Evolutionary conservation across 1,140 invertebrate genomes (phyloP).

Genomic region (Hylaeus anthracinus): DNA sequence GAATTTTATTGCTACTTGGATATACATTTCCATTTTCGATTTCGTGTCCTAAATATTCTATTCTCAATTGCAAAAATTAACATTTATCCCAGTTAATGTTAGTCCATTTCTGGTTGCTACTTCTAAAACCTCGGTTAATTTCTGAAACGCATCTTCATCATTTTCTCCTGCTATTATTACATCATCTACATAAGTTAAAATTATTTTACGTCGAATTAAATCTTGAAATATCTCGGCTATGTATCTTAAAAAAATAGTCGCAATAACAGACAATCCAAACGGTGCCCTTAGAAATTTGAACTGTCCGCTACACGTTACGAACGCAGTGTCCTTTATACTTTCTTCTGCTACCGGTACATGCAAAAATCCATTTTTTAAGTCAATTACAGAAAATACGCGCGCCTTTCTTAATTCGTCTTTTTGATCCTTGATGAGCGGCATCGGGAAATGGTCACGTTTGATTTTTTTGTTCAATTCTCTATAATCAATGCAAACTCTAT

Average conservation of each 20-base stretch:
- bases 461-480: neutral
- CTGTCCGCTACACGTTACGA: neutral
- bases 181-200: too few species aligned
- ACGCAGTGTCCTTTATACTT: neutral
- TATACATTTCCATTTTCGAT: neutral
- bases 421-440: neutral
- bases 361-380: neutral
- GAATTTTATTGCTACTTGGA: neutral
- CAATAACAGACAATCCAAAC: too few species aligned
- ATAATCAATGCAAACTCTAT: neutral
- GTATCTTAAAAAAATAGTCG: too few species aligned
- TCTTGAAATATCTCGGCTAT: too few species aligned
- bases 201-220: neutral
- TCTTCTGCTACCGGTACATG: neutral
- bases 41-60: conserved; percentile 4
- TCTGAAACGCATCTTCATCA: neutral
- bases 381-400: neutral
- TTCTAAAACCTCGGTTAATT: neutral
- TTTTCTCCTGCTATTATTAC: too few species aligned
- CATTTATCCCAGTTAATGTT: conserved; percentile 61
- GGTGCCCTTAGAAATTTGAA: neutral
- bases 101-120: neutral
- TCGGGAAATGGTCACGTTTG: neutral
- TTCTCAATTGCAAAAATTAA: neutral
- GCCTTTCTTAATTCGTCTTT: neutral